These are phyloP conservation scores for Phortica variegata DNA, from an alignment of 1,140 invertebrate genomes.

Conservation along the genomic window DNA sequence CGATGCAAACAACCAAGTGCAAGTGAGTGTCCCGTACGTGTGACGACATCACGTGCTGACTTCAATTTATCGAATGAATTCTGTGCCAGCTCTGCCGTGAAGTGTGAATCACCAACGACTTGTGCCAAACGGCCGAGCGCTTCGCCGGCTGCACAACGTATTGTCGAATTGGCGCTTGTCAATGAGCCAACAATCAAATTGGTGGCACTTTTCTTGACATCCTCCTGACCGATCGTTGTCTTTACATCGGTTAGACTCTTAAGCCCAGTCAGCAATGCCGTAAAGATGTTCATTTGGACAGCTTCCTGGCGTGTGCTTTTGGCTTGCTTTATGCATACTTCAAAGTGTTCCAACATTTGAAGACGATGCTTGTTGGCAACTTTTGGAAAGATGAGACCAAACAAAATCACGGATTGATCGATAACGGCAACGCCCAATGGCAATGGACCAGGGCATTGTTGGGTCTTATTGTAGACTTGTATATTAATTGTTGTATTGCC, in stretches of 20 bases:
- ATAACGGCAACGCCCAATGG: conserved; percentile 97
- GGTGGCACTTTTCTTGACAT: conserved; percentile 83
- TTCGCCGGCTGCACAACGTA: conserved; percentile 86
- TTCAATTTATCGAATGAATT: conserved; percentile 88
- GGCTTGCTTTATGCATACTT: conserved; percentile 89
- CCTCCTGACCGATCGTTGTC: conserved; percentile 81
- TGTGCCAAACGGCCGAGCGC: conserved; percentile 87
- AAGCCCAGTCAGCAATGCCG: conserved; percentile 85
- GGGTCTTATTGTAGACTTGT: conserved; percentile 54
- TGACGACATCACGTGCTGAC: conserved; percentile 83
- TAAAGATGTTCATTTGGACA: conserved; percentile 96
- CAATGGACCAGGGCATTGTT: conserved; percentile 70
- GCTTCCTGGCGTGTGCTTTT: conserved; percentile 91
- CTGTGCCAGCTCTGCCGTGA: conserved; percentile 88
- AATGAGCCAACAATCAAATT: conserved; percentile 79
- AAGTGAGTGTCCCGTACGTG: conserved; percentile 87
- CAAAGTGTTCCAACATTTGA: conserved; percentile 96
- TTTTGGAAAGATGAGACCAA: conserved; percentile 90
- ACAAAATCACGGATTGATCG: conserved; percentile 88
- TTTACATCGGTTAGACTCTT: conserved; percentile 88
- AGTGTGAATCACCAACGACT: conserved; percentile 79
- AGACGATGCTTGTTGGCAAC: conserved; percentile 94
- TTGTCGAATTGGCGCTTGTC: conserved; percentile 79
- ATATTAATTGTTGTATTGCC: conserved; percentile 21
- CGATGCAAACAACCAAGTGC: conserved; percentile 90